Conservation (phyloP, 2,797 vertebrate genomes). For the Momotus momota region DNA sequence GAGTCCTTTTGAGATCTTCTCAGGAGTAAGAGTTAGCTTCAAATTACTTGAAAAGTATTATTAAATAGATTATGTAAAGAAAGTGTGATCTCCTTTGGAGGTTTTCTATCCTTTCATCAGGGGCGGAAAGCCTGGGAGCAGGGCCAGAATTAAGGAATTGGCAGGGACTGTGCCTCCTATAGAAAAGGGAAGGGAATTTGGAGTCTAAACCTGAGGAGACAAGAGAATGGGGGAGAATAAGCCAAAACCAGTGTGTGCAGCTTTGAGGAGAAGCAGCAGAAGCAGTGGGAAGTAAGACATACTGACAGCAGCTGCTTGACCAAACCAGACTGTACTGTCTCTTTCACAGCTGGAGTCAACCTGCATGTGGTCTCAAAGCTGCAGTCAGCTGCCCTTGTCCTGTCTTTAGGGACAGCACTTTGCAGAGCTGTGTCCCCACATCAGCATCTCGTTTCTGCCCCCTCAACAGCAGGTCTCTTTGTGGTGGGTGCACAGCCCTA, state of each 20-base stretch:
- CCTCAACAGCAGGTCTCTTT: accelerated
- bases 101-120: constrained; percentile 51
- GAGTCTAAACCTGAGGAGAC: neutral
- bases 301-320: constrained; percentile 14
- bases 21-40: constrained; percentile 37
- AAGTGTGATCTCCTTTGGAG: constrained; percentile 31
- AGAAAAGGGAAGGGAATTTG: constrained; percentile 21
- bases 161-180: constrained; percentile 25
- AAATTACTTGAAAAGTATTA: constrained; percentile 53
- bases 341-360: constrained; percentile 48
- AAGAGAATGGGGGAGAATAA: neutral
- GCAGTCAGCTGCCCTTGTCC: constrained; percentile 32
- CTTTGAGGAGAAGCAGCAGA: constrained; percentile 31
- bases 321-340: constrained; percentile 1
- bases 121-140: constrained; percentile 47
- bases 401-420: constrained; percentile 8
- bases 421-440: neutral
- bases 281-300: constrained; percentile 19
- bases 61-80: constrained; percentile 64
- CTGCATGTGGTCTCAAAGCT: neutral
- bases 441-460: neutral
- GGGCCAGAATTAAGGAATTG: constrained; percentile 43
- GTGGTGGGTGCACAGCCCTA: accelerated
- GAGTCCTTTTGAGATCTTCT: constrained; percentile 39
- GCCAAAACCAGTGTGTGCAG: constrained; percentile 25